Evolutionary conservation across 2,797 vertebrate species (phyloP), one percentile per base, ranked within the genome.

Genomic region (Rousettus madagascariensis): DNA sequence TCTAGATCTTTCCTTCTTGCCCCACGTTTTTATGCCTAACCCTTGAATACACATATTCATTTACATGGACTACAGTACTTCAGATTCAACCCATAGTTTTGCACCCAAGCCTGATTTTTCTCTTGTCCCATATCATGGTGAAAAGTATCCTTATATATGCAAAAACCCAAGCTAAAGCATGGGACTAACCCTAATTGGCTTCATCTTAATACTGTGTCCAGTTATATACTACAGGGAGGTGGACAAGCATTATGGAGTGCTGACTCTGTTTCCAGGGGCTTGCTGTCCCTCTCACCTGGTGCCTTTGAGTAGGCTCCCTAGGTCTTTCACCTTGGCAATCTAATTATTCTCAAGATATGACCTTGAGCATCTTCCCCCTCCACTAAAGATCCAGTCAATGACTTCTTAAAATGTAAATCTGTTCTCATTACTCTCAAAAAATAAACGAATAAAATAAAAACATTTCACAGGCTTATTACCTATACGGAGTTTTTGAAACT

Each of bases 331-430:
- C 28, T 66, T 13, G 49, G 22, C 28, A 71, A 36, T 43, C 26
- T 66, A 71, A 79, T 84, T 72, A 68, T 90, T 85, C 13, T 68
- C 71, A 89, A n/a, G 1, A 33, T 89, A 57, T 91, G 75, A 55
- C 8, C 17, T 83, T 15, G 6, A 59, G 26, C 4, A 72, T 30
- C 12, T 87, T 16, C 28, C 24, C 61, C 65, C 17, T 86, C n/a
- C 12, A 16, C n/a, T 36, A 19, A 93, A 90, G 51, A 65, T 33
- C 38, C 24, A 80, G 24, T 24, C 41, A 33, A 8, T 91, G 33
- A n/a, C 24, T 80, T 93, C 22, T 78, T 75, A 57, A 95, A 84
- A 90, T 43, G 30, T 75, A 43, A 66, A 19, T 90, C 16, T 87
- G 17, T 51, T 55, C n/a, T 92, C 55, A 30, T 66, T 66, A 78